Base-by-base conservation (phyloP, 1,140 invertebrate species). In the Sitobion miscanthi region DNA sequence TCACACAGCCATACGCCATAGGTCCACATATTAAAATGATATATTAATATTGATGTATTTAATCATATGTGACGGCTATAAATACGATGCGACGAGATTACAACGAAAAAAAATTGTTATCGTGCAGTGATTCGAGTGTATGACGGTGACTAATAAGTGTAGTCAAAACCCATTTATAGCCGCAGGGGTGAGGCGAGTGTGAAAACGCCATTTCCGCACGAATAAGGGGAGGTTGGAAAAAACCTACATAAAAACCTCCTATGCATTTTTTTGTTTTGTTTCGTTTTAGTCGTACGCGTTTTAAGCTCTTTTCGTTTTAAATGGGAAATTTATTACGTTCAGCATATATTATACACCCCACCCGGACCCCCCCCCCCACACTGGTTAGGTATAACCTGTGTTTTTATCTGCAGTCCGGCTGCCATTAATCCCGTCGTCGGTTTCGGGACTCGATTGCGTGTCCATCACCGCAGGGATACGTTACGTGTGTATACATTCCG, bases 371-470 rank as follows among this genome's bases (percentile, higher is more conserved):
- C 42, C 42, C 42, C 42, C 42, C 42, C 2, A 3, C 42, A 2
- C 42, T 42, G 42, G 42, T 42, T 42, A 42, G 90, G 30, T 77
- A 91, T 69, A 62, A 90, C 54, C 54, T 90, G 54, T 90, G 89
- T 90, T 90, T 77, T 91, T 91, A 91, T 91, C 90, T 77, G 62
- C 23, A 3, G 20, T 69, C 62, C 42, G 62, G n/a, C 54, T 77
- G 57, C 23, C 62, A 91, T 91, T 91, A 91, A 91, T 91, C 30
- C 42, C 62, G 17, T 90, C 89, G 89, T 90, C 89, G 57, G 90
- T 49, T 47, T 91, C 62, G 21, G 25, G 20, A 47, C 57, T 91
- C 62, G 42, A 77, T 77, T 91, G 62, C 57, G 62, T 21, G 62
- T 47, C 90, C 90, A 38, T 25, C 83, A 42, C 38, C 42, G 8